Evolutionary conservation across 1,140 invertebrate genomes (phyloP), one percentile per base, ranked within the genome.

Genomic region (Sinella curviseta): DNA sequence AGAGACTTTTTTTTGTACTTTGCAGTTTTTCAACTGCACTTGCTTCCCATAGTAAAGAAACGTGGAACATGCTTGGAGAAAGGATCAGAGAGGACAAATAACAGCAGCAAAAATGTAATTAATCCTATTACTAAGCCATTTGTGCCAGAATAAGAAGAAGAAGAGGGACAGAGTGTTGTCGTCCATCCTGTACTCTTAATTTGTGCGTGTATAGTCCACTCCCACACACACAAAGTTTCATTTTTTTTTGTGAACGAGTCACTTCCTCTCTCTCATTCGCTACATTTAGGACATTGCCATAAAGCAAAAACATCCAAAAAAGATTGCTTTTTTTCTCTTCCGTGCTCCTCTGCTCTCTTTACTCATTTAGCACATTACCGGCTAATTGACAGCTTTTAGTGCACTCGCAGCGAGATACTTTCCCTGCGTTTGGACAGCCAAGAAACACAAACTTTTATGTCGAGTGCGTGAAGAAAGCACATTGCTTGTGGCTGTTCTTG

Each of bases 321-420:
- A 65, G 57, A 14, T 70, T 70, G 26, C 31, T 33, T 2, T 30
- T 70, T 70, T 33, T 24, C 2, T 33, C 2, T 70, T 26, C 26
- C 24, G 8, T 26, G 16, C 57, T 14, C 65, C 12, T 70, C 31
- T 33, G 8, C 31, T 70, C 65, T 70, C 30, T 70, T 70, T 70
- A 70, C 65, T 70, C 65, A 70, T 70, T 70, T 70, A 24, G 26
- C 65, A 70, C 65, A 70, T 70, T 70, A 70, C 65, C 65, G 65
- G 65, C 65, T 70, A 70, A 70, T 70, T 70, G 65, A 70, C 30
- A 70, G 65, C 65, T 70, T 33, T 70, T 70, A 70, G 65, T 70
- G 31, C 65, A 31, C 28, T 33, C 65, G 3, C 26, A 33, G 65
- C 26, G 31, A 33, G 31, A 70, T 70, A 70, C 65, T 70, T 70